Evolutionary conservation across 2,888 invertebrate genomes (phyloP), one percentile per base, ranked within the genome.

Genomic region (Tridacna gigas): DNA sequence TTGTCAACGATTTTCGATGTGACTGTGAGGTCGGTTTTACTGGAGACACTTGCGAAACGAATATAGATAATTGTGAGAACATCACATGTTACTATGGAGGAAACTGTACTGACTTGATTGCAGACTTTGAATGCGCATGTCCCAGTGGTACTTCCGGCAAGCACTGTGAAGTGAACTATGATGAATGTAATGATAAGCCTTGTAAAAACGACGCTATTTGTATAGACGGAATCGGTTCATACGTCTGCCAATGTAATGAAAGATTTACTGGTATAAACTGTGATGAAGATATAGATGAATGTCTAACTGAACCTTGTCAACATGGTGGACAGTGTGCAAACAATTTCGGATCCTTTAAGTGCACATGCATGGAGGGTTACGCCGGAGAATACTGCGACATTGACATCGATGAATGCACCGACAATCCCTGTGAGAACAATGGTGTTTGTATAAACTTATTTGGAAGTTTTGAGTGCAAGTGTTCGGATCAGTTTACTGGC

Each of bases 81-180:
- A 69, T 74, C 56, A 84, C 86, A 12, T 91, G 91, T 75, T 67
- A 71, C 28, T 89, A 89, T n/a, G 79, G 80, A n/a, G 89, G 83
- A 9, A 80, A 79, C 9, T 91, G 91, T 61, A 61, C 76, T 4
- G 84, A 90, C 71, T 82, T 74, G n/a, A 73, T 81, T 28, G 89
- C 84, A 1, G 61, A 80, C 65, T 90, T 86, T 51, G 74, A 47
- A 5, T 91, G 91, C 80, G 5, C 47, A 22, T 91, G 91, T 74
- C 47, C 51, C 13, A 74, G 79, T 56, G 89, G 89, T 63, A 87
- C 83, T 69, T 37, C 74, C 37, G 89, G 88, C 18, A 26, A 69
- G n/a, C 48, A 61, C 45, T 84, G 84, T 56, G 74, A 75, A 37
- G 45, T 67, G 9, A 71, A 84, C 56, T 63, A 71, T 22, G 78